phyloP scores from a whole-genome alignment of 2,888 invertebrate genomes.

The Melipona beecheii region DNA sequence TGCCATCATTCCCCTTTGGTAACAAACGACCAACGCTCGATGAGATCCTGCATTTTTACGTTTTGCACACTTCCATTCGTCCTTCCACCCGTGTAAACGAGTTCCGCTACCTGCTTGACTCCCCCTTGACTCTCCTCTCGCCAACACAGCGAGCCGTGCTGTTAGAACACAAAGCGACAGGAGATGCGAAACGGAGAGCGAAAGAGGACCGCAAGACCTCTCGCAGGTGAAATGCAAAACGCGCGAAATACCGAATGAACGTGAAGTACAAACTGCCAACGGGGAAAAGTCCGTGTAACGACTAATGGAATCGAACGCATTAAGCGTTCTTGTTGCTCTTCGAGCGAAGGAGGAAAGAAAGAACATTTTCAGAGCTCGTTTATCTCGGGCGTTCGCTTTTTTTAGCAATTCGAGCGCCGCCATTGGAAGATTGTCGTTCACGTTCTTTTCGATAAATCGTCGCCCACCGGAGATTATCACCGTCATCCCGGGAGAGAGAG shows the following conservation, averaged over 20 bases:
- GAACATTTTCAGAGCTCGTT: neutral
- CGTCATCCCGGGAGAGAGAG: neutral
- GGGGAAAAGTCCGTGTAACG: neutral
- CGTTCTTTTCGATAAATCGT: constrained; percentile 1
- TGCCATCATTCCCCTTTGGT: constrained; percentile 12
- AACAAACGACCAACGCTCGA: constrained; percentile 63
- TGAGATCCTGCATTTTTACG: constrained; percentile 43
- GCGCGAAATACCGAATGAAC: neutral
- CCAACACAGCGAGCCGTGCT: neutral
- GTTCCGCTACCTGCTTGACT: constrained; percentile 8
- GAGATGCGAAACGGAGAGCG: neutral
- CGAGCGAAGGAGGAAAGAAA: neutral
- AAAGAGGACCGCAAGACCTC: too few species aligned
- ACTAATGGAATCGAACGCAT: neutral
- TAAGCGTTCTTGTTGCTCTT: neutral
- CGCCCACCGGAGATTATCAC: neutral
- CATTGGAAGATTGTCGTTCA: neutral
- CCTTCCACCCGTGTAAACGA: neutral
- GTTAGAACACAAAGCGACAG: neutral
- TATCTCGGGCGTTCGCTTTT: neutral
- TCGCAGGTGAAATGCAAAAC: neutral
- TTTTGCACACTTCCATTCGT: neutral
- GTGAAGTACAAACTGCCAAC: neutral
- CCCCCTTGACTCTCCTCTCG: neutral
- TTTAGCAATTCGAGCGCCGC: neutral